Evolutionary conservation across 2,888 invertebrate species (phyloP).

Genomic region (Idaea biselata): DNA sequence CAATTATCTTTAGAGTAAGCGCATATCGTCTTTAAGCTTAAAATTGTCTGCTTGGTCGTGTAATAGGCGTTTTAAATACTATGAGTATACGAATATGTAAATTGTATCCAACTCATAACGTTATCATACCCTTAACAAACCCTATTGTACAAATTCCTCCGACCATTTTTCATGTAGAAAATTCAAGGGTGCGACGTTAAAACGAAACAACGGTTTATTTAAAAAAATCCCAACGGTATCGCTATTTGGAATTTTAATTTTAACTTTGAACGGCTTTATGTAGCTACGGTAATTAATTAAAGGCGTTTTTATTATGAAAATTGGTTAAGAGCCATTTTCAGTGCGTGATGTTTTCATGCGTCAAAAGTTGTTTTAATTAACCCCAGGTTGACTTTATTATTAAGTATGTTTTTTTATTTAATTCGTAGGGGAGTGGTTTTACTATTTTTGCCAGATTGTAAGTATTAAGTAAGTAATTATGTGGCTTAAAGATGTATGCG

Average conservation of each 20-base stretch:
- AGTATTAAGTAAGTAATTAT: no score
- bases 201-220: background rate
- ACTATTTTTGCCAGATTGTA: no score
- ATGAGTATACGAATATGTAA: background rate
- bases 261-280: background rate
- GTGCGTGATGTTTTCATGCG: background rate
- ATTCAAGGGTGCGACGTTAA: background rate
- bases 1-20: no score
- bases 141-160: background rate
- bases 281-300: background rate
- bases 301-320: background rate
- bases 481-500: no score
- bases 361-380: slow-evolving; percentile 1
- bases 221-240: slow-evolving; percentile 1
- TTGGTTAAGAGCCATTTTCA: background rate
- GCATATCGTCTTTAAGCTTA: background rate
- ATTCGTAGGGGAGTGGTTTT: no score
- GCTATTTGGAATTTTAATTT: background rate
- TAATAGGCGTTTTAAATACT: background rate
- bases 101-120: background rate
- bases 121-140: background rate
- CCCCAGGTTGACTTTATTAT: background rate
- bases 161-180: background rate
- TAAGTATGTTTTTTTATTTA: background rate
- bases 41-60: background rate